Percentiles rank a stretch among this genome's conserved stretches.
phyloP scores from a whole-genome alignment of 2,888 invertebrate species.

The Hymenopus coronatus region DNA sequence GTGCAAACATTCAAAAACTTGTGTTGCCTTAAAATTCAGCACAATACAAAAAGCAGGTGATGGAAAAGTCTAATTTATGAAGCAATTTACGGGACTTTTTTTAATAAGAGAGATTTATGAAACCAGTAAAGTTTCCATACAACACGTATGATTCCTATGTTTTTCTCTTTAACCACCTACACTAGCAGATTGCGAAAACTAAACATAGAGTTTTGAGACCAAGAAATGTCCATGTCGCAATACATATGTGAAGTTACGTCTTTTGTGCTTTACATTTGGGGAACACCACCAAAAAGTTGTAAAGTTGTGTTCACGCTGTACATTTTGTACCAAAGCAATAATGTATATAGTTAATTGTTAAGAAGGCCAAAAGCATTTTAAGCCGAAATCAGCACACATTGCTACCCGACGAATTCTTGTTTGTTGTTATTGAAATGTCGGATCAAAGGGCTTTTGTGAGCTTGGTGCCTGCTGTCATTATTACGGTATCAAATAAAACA shows the following conservation, averaged over 20 bases:
- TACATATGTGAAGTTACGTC: neutral
- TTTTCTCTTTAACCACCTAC: no score
- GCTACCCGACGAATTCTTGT: neutral
- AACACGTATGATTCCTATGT: no score
- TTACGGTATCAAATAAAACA: neutral
- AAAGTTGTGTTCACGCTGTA: neutral
- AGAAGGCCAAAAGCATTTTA: neutral
- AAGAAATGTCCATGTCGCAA: no score
- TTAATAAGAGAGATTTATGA: no score
- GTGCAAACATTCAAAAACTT: no score
- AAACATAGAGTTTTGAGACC: no score
- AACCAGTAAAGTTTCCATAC: no score
- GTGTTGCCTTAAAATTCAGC: no score
- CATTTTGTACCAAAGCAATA: neutral
- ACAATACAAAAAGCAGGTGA: no score
- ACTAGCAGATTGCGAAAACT: no score
- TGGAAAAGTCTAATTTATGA: no score
- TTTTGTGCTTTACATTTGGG: neutral
- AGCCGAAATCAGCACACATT: neutral
- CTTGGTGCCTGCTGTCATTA: neutral
- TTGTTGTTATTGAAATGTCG: neutral
- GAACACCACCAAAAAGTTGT: neutral
- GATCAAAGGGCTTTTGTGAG: neutral
- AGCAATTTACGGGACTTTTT: no score
- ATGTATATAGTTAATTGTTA: neutral